These are phyloP conservation scores for Corella eumyota DNA, from an alignment of 23 tunicate species.

Conservation along the genomic window DNA sequence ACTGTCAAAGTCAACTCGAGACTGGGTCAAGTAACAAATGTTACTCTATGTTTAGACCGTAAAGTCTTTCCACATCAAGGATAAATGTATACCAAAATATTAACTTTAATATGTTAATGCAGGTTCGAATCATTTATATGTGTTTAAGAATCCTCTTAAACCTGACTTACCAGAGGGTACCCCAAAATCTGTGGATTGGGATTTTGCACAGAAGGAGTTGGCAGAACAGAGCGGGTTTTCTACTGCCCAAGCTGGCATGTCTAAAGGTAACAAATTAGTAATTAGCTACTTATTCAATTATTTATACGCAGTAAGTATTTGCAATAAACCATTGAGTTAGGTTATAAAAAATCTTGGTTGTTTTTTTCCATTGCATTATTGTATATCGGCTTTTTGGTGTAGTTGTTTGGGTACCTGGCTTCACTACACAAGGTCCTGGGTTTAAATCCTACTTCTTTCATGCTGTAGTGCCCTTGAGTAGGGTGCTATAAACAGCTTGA, in stretches of 20 bases:
- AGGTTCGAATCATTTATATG: slow-evolving; percentile 93
- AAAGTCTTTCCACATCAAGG: no score
- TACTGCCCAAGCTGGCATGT: slow-evolving; percentile 69
- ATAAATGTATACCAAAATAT: no score
- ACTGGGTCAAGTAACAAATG: no score
- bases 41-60: no score
- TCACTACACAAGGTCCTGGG: no score
- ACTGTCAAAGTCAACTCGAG: no score
- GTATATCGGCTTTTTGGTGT: neutral
- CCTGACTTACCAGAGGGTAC: slow-evolving; percentile 67
- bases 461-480: no score
- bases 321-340: neutral
- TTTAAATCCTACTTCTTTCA: no score
- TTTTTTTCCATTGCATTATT: neutral
- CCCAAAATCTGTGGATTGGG: slow-evolving; percentile 88
- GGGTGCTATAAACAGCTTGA: no score
- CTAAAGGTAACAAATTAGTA: slow-evolving; percentile 66
- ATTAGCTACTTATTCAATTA: neutral
- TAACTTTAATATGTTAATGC: no score
- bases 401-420: no score
- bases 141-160: slow-evolving; percentile 77
- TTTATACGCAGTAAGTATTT: neutral
- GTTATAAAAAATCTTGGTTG: neutral
- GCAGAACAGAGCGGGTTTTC: slow-evolving; percentile 95
- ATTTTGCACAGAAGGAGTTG: slow-evolving; percentile 95